A percentile compares a stretch with the other conserved stretches of the same genome.
Evolutionary conservation across 2,888 invertebrate species (phyloP).

Genomic region (Xanthostigma xanthostigma): DNA sequence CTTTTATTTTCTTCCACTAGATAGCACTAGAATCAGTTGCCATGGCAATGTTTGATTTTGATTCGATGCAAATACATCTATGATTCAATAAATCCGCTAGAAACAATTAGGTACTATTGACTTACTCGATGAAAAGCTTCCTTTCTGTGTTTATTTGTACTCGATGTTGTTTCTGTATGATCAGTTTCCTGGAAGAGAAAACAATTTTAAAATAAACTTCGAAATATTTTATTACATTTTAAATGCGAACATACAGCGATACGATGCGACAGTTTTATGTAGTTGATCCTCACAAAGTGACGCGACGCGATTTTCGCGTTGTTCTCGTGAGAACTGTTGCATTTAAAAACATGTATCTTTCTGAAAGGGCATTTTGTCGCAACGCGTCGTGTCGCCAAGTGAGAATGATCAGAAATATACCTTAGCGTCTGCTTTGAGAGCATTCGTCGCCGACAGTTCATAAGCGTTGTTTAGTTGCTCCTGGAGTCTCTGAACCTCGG

Average conservation of each 20-base stretch:
- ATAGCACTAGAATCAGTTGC: no score
- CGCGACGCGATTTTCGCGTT: no score
- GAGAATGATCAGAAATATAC: no score
- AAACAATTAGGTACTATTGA: background rate
- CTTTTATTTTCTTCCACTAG: no score
- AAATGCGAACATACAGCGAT: background rate
- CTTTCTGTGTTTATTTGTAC: constrained; percentile 5
- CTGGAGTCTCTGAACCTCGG: background rate
- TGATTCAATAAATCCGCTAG: background rate
- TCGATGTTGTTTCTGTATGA: background rate
- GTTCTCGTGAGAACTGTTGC: no score
- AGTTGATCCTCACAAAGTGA: background rate
- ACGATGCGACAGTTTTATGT: background rate
- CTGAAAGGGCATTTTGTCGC: no score
- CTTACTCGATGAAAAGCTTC: constrained; percentile 6
- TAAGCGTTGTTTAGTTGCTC: background rate
- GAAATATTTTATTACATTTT: background rate
- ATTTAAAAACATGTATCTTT: no score
- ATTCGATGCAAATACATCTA: no score
- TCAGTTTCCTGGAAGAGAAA: background rate
- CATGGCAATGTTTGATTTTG: no score
- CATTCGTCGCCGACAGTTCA: background rate
- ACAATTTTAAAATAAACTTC: background rate
- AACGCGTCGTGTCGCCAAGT: no score
- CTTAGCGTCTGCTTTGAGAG: no score